A percentile compares a stretch with the other conserved stretches of the same genome.
These are phyloP conservation scores for Phalacrocorax pelagicus DNA, from an alignment of 2,113 vertebrate species.

Conservation along the genomic window DNA sequence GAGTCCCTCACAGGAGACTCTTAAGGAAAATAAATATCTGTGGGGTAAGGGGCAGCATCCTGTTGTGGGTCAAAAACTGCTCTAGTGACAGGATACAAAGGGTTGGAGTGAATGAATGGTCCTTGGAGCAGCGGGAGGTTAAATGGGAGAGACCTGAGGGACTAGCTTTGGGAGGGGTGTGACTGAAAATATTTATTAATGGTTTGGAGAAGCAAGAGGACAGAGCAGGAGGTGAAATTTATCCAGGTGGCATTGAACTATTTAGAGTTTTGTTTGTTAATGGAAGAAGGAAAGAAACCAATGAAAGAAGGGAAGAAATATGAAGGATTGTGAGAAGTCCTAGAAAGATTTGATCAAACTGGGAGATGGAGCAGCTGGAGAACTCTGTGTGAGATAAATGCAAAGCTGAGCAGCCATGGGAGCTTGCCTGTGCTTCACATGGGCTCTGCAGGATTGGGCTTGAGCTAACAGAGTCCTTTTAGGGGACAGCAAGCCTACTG, in stretches of 20 bases:
- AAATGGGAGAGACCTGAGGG: not conserved
- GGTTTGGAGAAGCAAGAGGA: not conserved
- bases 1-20: constrained; percentile 29
- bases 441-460: not conserved
- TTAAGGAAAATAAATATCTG: constrained; percentile 65
- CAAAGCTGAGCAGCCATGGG: not conserved
- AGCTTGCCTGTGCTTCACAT: not conserved
- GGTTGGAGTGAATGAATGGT: constrained; percentile 13
- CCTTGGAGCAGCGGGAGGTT: constrained; percentile 1
- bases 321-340: not conserved
- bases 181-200: constrained; percentile 47
- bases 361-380: not conserved
- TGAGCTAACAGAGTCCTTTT: not conserved
- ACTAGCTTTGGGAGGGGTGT: not conserved
- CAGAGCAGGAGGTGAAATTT: constrained; percentile 23
- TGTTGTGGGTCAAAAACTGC: constrained; percentile 58
- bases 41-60: constrained; percentile 38
- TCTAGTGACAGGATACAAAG: not conserved
- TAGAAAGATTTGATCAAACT: not conserved
- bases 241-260: not conserved
- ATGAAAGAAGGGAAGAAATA: not conserved
- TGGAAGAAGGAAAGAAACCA: not conserved
- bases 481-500: not conserved
- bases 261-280: not conserved
- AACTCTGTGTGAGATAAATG: not conserved